Conservation (phyloP, 2,113 vertebrate species). For the Macroglossus sobrinus region DNA sequence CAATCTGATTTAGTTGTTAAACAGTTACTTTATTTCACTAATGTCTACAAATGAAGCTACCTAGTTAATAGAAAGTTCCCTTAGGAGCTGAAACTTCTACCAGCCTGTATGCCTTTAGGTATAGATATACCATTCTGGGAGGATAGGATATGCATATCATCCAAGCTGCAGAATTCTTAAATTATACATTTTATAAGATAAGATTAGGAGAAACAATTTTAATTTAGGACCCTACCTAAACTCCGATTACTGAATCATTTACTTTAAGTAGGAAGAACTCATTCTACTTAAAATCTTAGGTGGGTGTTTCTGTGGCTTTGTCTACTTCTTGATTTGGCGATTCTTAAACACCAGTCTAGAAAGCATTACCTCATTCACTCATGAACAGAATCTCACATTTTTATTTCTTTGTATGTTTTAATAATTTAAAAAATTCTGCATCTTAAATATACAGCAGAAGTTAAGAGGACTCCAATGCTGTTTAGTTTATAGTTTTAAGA, state of each 20-base stretch:
- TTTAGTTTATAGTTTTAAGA: neutral
- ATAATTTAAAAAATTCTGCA: neutral
- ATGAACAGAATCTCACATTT: neutral
- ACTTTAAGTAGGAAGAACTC: neutral
- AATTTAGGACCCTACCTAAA: neutral
- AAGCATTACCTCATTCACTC: neutral
- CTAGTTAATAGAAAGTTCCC: neutral
- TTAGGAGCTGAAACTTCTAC: neutral
- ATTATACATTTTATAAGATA: conserved; percentile 1
- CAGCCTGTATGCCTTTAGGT: neutral
- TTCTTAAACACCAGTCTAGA: neutral
- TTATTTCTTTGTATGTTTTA: neutral
- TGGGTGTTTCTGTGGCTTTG: neutral
- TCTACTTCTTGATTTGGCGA: neutral
- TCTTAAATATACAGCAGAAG: neutral
- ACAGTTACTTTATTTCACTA: neutral
- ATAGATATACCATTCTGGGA: neutral
- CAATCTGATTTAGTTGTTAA: neutral
- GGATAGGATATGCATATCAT: neutral
- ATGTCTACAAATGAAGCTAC: neutral
- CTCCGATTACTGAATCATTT: neutral
- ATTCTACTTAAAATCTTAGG: neutral
- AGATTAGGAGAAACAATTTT: neutral
- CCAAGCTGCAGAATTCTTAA: neutral
- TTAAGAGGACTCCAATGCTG: neutral